Base-by-base conservation (phyloP, 1,140 invertebrate genomes). In the Thrips palmi region DNA sequence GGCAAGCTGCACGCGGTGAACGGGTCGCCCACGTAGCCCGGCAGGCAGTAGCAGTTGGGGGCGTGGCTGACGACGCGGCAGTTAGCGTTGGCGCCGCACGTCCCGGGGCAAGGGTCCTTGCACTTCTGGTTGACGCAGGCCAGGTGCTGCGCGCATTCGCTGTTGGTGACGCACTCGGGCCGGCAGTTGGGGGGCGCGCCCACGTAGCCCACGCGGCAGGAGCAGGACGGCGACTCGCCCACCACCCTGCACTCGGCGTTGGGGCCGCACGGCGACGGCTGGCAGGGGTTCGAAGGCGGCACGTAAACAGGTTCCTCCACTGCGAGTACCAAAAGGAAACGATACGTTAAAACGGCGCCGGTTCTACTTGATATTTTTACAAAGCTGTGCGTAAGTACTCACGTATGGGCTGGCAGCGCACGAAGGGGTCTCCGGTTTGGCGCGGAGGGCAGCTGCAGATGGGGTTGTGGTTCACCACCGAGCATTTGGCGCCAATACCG, bases 401-500 rank as follows among this genome's bases (percentile, higher is more conserved):
- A 59, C 55, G 48, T 51, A 53, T 53, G 34, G 47, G 49, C 10
- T 65, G 70, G 47, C 76, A 81, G 45, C 70, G 57, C 4, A 62
- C 54, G 48, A 79, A 80, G 28, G 80, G 75, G 65, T 81, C 70
- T 22, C 78, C 75, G 15, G 65, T 70, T 49, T 64, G 74, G 31
- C 74, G 71, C 3, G 63, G 54, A 8, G 64, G 60, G 51, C 78
- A 82, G 6, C 64, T 70, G 52, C 74, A 80, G 38, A 66, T 66
- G 2, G 76, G 73, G 33, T 64, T 63, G 46, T 79, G 76, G 50
- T 74, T 77, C 17, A 70, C 60, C 14, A 78, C 71, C 46, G 56
- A 64, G 47, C 76, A 81, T 34, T 68, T 54, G 8, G 74, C 70
- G 29, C 60, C 59, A 32, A 68, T 55, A 31, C 75, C 75, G 46